Base-by-base conservation (phyloP, 2,888 invertebrate genomes). In the Scelioninae gen. 2 region DNA sequence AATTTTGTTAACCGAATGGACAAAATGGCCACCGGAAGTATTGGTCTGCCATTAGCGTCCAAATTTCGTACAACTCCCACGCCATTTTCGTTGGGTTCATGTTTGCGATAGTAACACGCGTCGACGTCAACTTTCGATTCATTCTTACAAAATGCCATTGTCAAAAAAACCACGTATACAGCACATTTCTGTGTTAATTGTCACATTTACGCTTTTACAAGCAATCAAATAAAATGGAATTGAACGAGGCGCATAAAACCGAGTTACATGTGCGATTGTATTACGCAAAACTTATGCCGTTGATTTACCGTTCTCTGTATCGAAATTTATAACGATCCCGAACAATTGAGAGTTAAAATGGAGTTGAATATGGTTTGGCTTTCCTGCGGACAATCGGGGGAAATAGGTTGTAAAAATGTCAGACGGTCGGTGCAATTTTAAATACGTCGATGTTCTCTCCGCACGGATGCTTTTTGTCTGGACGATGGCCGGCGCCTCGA, bases 41-140 rank as follows among this genome's bases (percentile, higher is more conserved):
- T 25, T 25, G 25, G 25, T 25, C 25, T 6, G 28, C 31, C 18
- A 39, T 22, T 41, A 19, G 16, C 11, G 7, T 25, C 45, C 46
- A 61, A 61, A 70, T 70, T 70, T 70, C 35, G 58, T 52, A 25
- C 43, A 52, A 22, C 33, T 64, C 64, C 43, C 45, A 71, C 64
- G 71, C 57, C 43, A 58, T 58, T 71, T 64, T 53, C 64, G 52
- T 64, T 43, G 50, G 48, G 39, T 39, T 64, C 60, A 18, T 35
- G 58, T 65, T 63, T 48, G 25, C 25, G 57, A 50, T 39, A 57
- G 11, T 18, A 41, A 52, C 58, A 19, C 52, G 52, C 52, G 64
- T 58, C 18, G 45, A 39, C 19, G 37, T 22, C n/a, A 16, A 25
- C 58, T 53, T 65, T 65, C 57, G 5, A 53, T 60, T 18, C 28